phyloP scores from a whole-genome alignment of 23 tunicate genomes.

The Trididemnum miniatum region DNA sequence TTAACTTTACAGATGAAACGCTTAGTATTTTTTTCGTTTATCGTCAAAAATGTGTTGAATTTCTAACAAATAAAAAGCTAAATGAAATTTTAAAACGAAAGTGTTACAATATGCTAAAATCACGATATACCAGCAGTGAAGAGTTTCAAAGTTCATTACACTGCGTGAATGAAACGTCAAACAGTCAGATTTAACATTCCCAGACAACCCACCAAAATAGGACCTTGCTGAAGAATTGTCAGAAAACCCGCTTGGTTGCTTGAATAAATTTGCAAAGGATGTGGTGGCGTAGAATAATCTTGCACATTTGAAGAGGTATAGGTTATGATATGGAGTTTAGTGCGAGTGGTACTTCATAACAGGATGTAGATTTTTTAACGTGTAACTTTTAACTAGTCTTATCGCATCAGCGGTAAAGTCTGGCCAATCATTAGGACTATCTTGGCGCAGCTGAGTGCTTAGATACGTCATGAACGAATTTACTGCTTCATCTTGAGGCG shows the following conservation, averaged over 20 bases:
- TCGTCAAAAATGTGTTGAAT: too few relatives aligned
- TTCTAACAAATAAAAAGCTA: not conserved
- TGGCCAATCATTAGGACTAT: not conserved
- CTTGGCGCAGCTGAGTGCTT: not conserved
- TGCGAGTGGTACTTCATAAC: not conserved
- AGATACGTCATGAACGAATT: not conserved
- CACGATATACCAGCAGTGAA: not conserved
- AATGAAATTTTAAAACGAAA: not conserved
- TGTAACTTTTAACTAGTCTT: not conserved
- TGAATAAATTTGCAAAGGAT: not conserved
- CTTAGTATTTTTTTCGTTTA: too few relatives aligned
- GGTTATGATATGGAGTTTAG: not conserved
- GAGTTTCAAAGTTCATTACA: too few relatives aligned
- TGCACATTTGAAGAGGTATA: not conserved
- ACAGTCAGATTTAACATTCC: too few relatives aligned
- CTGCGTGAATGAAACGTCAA: too few relatives aligned
- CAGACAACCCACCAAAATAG: too few relatives aligned
- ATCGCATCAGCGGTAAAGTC: not conserved
- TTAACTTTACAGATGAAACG: too few relatives aligned
- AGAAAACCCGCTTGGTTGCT: too few relatives aligned
- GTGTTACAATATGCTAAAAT: not conserved
- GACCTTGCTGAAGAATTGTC: too few relatives aligned
- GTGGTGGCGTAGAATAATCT: not conserved
- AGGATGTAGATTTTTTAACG: not conserved
- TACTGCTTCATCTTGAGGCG: not conserved